A percentile compares a stretch with the other conserved stretches of the same genome.
Evolutionary conservation across 2,797 vertebrate species (phyloP).

Genomic region (Acipenser ruthenus): DNA sequence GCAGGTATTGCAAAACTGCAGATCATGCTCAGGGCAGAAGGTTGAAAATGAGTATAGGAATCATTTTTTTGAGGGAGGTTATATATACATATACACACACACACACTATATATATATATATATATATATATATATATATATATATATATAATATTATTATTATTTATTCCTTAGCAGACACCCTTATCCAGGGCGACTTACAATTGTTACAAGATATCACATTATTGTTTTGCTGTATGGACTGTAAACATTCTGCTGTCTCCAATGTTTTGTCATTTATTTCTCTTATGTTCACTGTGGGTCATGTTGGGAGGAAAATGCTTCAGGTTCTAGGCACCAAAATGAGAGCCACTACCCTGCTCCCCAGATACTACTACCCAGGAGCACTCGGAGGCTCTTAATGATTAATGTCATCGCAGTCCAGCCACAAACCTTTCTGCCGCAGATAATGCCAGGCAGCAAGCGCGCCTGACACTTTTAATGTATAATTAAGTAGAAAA

Average conservation of each 20-base stretch:
- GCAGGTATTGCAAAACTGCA: not conserved
- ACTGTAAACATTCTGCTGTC: conserved; percentile 55
- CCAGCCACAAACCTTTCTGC: conserved; percentile 99
- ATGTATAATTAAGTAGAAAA: conserved; percentile 99
- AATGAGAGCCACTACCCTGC: conserved; percentile 77
- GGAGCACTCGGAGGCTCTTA: conserved; percentile 84
- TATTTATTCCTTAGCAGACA: no score
- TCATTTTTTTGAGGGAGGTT: no score
- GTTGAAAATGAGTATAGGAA: not conserved
- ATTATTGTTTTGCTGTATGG: conserved; percentile 18
- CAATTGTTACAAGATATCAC: no score
- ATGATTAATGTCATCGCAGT: conserved; percentile 98
- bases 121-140: no score
- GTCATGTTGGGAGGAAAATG: conserved; percentile 74
- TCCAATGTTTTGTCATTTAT: conserved; percentile 76
- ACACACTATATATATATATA: no score
- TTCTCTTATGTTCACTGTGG: conserved; percentile 76
- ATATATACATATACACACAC: no score
- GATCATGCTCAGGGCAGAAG: not conserved
- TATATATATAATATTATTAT: no score
- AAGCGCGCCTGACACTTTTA: conserved; percentile 99
- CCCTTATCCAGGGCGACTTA: no score
- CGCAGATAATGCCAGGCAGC: conserved; percentile 99
- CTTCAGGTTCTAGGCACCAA: conserved; percentile 76
- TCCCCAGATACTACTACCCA: conserved; percentile 77